Conservation (phyloP, 2,797 vertebrate species). For the Chaenodraco wilsoni region DNA sequence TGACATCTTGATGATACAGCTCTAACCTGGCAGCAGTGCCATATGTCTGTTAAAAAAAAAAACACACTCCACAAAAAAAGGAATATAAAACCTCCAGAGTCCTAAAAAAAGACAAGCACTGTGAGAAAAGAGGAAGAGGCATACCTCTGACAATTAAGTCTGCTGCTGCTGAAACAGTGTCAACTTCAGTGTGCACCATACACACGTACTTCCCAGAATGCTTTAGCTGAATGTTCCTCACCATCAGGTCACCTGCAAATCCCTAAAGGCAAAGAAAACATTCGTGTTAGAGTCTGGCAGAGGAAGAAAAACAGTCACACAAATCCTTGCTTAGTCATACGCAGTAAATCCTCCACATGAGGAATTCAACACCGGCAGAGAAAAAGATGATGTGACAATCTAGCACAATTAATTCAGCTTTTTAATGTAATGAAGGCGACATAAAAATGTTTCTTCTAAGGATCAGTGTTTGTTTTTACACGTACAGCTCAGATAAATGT, state of each 20-base stretch:
- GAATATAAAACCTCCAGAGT: conserved; percentile 32
- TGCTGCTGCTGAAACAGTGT: conserved; percentile 86
- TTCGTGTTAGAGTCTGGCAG: neutral
- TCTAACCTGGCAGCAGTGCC: conserved; percentile 35
- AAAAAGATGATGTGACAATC: conserved; percentile 4
- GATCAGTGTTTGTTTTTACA: conserved; percentile 33
- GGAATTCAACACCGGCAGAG: conserved; percentile 12
- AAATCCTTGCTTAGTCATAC: conserved; percentile 22
- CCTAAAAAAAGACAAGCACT: conserved; percentile 38
- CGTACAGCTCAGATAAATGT: conserved; percentile 37
- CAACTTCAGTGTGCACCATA: conserved; percentile 86
- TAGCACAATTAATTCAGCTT: conserved; percentile 47
- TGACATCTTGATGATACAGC: conserved; percentile 21
- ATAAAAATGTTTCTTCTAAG: conserved; percentile 7
- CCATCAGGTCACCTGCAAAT: conserved; percentile 91
- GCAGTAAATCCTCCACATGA: conserved; percentile 28
- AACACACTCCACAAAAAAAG: neutral
- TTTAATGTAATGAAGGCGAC: conserved; percentile 20
- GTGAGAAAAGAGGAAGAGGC: conserved; percentile 27
- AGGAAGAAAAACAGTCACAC: conserved; percentile 8
- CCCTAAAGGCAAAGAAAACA: conserved; percentile 78
- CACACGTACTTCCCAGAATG: conserved; percentile 91
- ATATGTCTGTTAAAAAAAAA: conserved; percentile 10
- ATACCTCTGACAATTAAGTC: conserved; percentile 91
- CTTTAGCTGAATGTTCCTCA: conserved; percentile 90